A percentile compares a stretch with the other conserved stretches of the same genome.
Evolutionary conservation across 2,888 invertebrate species (phyloP).

Genomic region (Plagodis dolabraria): DNA sequence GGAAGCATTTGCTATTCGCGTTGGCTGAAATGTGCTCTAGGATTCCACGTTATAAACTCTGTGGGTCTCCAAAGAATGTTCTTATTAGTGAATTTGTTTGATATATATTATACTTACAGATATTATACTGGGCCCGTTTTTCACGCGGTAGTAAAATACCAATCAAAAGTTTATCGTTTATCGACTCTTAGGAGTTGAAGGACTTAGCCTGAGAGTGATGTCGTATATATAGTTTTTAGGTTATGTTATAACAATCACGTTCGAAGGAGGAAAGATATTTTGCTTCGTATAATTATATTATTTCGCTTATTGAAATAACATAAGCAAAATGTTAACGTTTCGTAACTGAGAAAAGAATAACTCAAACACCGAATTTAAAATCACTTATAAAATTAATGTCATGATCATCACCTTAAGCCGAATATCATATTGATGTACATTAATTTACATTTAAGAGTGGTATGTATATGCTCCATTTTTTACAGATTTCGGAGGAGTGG

Average conservation of each 20-base stretch:
- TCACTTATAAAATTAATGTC: too few species aligned
- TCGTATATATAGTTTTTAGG: background rate
- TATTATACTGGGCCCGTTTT: constrained; percentile 22
- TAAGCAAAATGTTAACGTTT: too few species aligned
- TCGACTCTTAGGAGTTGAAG: constrained; percentile 4
- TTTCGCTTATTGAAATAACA: too few species aligned
- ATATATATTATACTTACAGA: constrained; percentile 36
- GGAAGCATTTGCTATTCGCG: constrained; percentile 46
- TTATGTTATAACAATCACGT: background rate
- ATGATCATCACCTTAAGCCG: too few species aligned
- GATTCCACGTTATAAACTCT: constrained; percentile 46
- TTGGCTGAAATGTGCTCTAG: constrained; percentile 36
- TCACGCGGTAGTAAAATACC: constrained; percentile 14
- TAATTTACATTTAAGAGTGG: too few species aligned
- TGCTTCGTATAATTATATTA: too few species aligned
- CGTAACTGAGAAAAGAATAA: too few species aligned
- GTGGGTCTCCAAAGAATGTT: constrained; percentile 48
- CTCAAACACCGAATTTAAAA: too few species aligned
- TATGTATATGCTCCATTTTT: too few species aligned
- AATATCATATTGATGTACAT: too few species aligned
- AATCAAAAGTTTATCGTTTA: constrained; percentile 22
- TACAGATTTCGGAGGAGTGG: too few species aligned
- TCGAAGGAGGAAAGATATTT: too few species aligned
- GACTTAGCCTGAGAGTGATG: background rate
- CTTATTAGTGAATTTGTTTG: constrained; percentile 48